phyloP scores from a whole-genome alignment of 2,797 vertebrate genomes.

The Argyrosomus regius region DNA sequence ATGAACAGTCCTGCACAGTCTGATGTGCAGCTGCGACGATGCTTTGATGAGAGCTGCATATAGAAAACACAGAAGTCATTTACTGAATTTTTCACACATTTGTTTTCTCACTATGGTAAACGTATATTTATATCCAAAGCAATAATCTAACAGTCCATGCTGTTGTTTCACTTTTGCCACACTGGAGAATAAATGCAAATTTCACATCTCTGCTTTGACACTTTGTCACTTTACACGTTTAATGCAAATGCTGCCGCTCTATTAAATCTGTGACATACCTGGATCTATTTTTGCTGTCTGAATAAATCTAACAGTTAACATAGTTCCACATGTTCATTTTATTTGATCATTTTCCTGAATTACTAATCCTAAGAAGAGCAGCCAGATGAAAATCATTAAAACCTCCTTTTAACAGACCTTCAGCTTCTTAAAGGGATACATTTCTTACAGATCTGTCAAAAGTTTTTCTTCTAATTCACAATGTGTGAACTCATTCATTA shows the following conservation, averaged over 20 bases:
- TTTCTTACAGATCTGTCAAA: constrained; percentile 22
- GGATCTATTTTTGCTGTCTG: not conserved
- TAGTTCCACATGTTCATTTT: constrained; percentile 6
- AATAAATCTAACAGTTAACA: not conserved
- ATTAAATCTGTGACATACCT: constrained; percentile 9
- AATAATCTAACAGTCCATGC: not conserved
- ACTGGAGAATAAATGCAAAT: not conserved
- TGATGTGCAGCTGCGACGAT: not conserved
- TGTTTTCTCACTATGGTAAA: not conserved
- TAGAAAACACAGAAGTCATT: not conserved
- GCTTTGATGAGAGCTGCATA: not conserved
- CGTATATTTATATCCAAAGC: not conserved
- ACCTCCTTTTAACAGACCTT: constrained; percentile 15
- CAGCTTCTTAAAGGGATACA: constrained; percentile 4
- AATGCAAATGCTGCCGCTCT: not conserved
- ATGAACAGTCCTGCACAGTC: not conserved
- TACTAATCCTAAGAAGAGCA: constrained; percentile 17
- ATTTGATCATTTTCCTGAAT: constrained; percentile 1
- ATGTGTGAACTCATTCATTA: constrained; percentile 5
- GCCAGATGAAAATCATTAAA: constrained; percentile 16
- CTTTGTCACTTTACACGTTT: too few species aligned
- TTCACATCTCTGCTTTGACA: not conserved
- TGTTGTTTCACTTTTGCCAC: not conserved
- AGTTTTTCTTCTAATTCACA: constrained; percentile 10
- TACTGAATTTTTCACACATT: not conserved